phyloP scores from a whole-genome alignment of 2,797 vertebrate species.

The Sebastes goodei region DNA sequence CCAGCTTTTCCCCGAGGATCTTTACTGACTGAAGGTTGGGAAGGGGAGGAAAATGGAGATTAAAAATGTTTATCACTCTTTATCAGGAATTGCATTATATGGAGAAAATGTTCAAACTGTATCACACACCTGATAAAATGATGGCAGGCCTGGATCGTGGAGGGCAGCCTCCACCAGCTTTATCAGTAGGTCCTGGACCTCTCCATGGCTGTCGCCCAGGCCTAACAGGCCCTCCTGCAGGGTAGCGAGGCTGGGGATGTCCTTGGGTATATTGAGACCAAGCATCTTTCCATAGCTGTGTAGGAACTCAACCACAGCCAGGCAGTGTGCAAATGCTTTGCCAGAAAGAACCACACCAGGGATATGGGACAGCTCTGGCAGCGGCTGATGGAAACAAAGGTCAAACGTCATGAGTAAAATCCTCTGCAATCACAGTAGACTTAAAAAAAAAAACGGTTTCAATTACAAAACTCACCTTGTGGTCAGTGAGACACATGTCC shows the following conservation, averaged over 20 bases:
- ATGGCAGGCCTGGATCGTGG: slow-evolving; percentile 90
- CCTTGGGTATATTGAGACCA: slow-evolving; percentile 89
- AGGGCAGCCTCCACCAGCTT: slow-evolving; percentile 88
- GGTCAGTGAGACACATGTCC: slow-evolving; percentile 96
- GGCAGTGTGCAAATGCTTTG: slow-evolving; percentile 89
- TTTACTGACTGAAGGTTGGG: slow-evolving; percentile 87
- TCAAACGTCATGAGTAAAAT: not conserved
- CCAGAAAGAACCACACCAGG: slow-evolving; percentile 91
- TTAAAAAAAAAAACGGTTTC: not conserved
- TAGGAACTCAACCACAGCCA: slow-evolving; percentile 92
- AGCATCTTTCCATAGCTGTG: slow-evolving; percentile 93
- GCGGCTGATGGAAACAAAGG: slow-evolving; percentile 75
- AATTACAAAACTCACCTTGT: slow-evolving; percentile 82
- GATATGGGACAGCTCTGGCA: slow-evolving; percentile 89
- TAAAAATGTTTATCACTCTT: not conserved
- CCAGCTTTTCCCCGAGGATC: slow-evolving; percentile 95
- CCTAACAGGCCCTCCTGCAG: slow-evolving; percentile 95
- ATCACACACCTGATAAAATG: slow-evolving; percentile 89
- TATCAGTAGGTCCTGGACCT: slow-evolving; percentile 90
- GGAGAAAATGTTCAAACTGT: not conserved
- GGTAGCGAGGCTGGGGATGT: slow-evolving; percentile 89
- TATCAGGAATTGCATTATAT: not conserved
- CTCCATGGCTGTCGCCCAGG: slow-evolving; percentile 85
- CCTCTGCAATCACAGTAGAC: not conserved
- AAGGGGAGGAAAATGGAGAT: not conserved